Evolutionary conservation across 2,113 vertebrate genomes (phyloP).

Genomic region (Trematocara unimaculatum): DNA sequence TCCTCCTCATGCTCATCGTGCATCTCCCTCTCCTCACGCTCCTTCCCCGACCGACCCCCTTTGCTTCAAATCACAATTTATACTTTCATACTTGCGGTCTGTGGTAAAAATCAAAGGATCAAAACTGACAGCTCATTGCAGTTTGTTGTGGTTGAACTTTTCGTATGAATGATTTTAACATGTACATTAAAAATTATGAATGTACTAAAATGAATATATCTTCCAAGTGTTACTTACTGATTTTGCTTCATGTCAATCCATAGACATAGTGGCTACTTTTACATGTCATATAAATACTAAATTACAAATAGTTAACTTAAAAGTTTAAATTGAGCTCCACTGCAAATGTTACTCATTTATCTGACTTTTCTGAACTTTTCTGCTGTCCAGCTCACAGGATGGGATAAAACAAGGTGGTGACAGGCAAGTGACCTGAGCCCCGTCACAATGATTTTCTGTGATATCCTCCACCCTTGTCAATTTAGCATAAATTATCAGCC

Average conservation of each 20-base stretch:
- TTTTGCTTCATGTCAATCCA: background rate
- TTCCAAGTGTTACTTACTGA: background rate
- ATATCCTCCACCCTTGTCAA: constrained; percentile 73
- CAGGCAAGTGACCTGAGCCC: constrained; percentile 62
- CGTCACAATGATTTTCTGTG: constrained; percentile 71
- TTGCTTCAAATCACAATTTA: constrained; percentile 87
- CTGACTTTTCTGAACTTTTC: constrained; percentile 6
- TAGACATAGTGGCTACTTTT: background rate
- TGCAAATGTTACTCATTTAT: background rate
- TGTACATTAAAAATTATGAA: background rate
- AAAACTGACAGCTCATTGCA: constrained; percentile 5
- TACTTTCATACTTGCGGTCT: constrained; percentile 75
- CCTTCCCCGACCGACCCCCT: background rate
- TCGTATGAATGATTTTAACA: background rate
- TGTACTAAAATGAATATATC: background rate
- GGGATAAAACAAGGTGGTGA: constrained; percentile 56
- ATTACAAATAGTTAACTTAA: background rate
- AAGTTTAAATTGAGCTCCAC: background rate
- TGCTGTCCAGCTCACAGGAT: constrained; percentile 18
- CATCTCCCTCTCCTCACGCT: background rate
- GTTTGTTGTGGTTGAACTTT: background rate
- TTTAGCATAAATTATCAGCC: constrained; percentile 75
- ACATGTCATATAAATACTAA: background rate
- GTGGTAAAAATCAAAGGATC: constrained; percentile 28
- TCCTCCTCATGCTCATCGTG: constrained; percentile 83